phyloP scores from a whole-genome alignment of 2,797 vertebrate genomes.

The Alfaro cultratus region DNA sequence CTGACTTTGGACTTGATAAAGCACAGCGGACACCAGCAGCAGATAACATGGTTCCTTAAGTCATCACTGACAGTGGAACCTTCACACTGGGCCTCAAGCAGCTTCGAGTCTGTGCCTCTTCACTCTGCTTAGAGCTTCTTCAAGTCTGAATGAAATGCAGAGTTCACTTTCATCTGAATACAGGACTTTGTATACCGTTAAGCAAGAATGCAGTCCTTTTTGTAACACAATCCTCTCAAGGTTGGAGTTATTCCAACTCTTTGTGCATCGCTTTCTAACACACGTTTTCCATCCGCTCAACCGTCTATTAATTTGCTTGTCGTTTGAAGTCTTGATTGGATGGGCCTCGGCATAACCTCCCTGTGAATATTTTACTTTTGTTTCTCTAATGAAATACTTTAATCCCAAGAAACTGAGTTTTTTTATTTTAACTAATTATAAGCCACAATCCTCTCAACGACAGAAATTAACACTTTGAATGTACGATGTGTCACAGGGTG shows the following conservation, averaged over 20 bases:
- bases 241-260: neutral
- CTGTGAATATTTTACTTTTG: neutral
- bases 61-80: neutral
- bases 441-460: neutral
- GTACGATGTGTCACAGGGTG: neutral
- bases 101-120: neutral
- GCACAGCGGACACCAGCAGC: neutral
- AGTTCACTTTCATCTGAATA: neutral
- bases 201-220: neutral
- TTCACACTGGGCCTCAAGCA: neutral
- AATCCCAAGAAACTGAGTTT: neutral
- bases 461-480: neutral
- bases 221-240: neutral
- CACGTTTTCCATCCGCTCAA: neutral
- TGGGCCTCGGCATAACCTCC: neutral
- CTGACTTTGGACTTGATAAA: neutral
- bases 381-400: neutral
- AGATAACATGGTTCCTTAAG: neutral
- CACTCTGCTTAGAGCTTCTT: neutral
- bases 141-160: neutral
- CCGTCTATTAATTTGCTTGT: neutral
- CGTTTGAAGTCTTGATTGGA: neutral
- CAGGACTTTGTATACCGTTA: neutral
- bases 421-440: neutral
- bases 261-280: neutral